Conservation (phyloP, 2,797 vertebrate genomes). For the Acrossocheilus wenchowensis region DNA sequence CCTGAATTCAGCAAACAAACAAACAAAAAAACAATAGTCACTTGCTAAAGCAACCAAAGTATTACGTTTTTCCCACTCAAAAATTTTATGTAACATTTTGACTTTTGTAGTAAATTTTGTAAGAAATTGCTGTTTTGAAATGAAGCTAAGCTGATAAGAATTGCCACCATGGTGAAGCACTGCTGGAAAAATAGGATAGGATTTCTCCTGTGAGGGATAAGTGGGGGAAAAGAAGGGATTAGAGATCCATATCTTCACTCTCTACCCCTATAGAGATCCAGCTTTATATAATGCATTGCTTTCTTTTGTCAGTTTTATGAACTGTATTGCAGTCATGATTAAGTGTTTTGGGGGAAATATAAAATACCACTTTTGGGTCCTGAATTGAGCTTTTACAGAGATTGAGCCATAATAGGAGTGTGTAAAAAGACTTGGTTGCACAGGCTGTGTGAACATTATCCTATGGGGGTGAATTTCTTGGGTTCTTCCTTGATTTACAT, state of each 20-base stretch:
- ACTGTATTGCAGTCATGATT: background rate
- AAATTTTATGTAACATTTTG: background rate
- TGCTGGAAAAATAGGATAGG: background rate
- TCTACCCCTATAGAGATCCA: background rate
- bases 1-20: no score
- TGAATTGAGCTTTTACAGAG: background rate
- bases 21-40: background rate
- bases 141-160: background rate
- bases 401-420: background rate
- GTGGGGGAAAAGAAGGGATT: background rate
- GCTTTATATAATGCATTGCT: background rate
- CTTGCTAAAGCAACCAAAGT: constrained; percentile 21
- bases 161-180: background rate
- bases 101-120: background rate
- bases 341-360: background rate
- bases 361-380: background rate
- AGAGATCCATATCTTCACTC: constrained; percentile 15
- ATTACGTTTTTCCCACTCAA: background rate
- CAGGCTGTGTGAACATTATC: constrained; percentile 8
- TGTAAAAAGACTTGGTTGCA: background rate
- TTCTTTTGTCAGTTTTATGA: background rate
- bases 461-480: constrained; percentile 11
- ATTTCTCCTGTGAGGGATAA: background rate
- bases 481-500: constrained; percentile 47
- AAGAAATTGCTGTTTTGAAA: background rate